Conservation (phyloP, 2,113 vertebrate species). For the Ia io region DNA sequence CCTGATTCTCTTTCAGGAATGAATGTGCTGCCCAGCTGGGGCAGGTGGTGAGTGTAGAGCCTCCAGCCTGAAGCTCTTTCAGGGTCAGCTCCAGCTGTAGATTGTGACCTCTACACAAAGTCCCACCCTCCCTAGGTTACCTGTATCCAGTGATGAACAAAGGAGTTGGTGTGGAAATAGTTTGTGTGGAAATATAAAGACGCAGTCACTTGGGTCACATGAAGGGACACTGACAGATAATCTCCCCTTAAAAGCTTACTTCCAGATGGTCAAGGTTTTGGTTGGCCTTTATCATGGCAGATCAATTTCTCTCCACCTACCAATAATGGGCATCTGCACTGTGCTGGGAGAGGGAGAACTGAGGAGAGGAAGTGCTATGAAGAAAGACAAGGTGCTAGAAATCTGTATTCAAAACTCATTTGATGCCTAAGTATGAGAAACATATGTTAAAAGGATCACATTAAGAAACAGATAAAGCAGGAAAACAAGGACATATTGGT, state of each 20-base stretch:
- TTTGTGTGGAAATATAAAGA: not conserved
- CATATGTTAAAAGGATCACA: not conserved
- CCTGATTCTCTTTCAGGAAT: not conserved
- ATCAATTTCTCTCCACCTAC: not conserved
- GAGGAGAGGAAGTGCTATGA: not conserved
- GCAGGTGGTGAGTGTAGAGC: not conserved
- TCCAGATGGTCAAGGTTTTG: not conserved
- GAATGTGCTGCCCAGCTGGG: no score
- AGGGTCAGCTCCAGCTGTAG: not conserved
- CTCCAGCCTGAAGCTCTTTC: not conserved
- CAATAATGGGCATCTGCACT: no score
- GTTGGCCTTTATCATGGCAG: not conserved
- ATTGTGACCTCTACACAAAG: rapidly evolving
- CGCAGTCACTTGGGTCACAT: not conserved
- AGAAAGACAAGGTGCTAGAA: not conserved
- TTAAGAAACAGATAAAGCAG: not conserved
- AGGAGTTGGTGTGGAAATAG: not conserved
- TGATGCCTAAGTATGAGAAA: not conserved
- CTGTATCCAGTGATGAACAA: not conserved
- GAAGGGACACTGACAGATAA: not conserved
- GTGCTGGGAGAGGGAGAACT: rapidly evolving
- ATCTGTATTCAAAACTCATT: not conserved
- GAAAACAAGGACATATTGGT: not conserved
- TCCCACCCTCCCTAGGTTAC: no score
- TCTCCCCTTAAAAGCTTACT: not conserved